Evolutionary conservation across 2,113 vertebrate genomes (phyloP), one percentile per base, ranked within the genome.

Genomic region (Beaufortia kweichowensis): DNA sequence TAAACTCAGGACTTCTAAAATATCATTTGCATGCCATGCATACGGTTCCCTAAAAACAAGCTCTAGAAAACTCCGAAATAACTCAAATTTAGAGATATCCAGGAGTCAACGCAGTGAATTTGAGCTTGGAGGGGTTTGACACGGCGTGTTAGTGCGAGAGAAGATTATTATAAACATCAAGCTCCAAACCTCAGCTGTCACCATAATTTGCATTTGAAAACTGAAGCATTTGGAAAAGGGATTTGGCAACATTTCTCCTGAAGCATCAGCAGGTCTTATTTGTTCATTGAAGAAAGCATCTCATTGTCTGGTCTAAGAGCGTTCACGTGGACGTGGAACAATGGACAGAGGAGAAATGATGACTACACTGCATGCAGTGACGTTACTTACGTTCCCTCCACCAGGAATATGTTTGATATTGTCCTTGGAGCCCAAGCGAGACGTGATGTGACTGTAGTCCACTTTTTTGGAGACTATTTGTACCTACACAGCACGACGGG

Each of bases 341-440:
- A 31, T 28, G 46, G 62, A 55, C 28, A 26, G 17, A 56, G 53
- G 56, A 8, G 31, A 57, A 71, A 28, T 71, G 46, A 57, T 43
- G 55, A 67, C 75, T 70, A 70, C 64, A 48, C 67, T 60, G 29
- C 77, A 82, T 82, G 81, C 81, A 77, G 41, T 81, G 77, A 61
- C 87, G 63, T 91, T 97, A 98, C 97, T 98, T 95, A 99, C 97
- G 92, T 98, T 98, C 92, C 97, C 97, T 92, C 97, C 96, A 92
- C 97, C 96, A 92, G 97, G 96, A 91, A 98, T 93, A 93, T 99
- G 96, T 94, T 98, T 98, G 91, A 98, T 95, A 95, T 99, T 99
- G 92, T 98, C 97, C 95, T 98, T 98, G 93, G 97, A 99, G 86
- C 97, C 97, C 93, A 96, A 97, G 92, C 97, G 97, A 87, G 96